Evolutionary conservation across 2,113 vertebrate genomes (phyloP).

Genomic region (Corvus moneduloides): DNA sequence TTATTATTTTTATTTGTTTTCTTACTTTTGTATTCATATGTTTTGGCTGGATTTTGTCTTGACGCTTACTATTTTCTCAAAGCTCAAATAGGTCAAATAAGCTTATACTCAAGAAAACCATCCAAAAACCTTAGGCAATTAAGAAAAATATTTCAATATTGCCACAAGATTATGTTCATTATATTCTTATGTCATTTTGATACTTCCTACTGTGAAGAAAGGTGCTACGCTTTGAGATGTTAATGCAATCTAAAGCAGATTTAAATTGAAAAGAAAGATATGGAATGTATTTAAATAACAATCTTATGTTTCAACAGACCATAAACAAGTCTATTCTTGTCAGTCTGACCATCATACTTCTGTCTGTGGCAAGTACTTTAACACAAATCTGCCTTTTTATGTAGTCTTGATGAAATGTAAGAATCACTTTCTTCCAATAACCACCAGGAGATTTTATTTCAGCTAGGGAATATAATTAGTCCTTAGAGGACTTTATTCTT

Average conservation of each 20-base stretch:
- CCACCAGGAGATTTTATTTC: not conserved
- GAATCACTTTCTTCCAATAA: not conserved
- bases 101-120: not conserved
- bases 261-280: not conserved
- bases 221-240: not conserved
- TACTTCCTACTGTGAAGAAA: not conserved
- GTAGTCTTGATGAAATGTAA: not conserved
- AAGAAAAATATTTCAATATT: not conserved
- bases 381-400: not conserved
- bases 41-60: not conserved
- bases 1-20: not conserved
- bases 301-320: not conserved
- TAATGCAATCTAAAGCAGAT: not conserved
- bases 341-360: not conserved
- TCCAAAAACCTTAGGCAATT: not conserved
- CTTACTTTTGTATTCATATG: not conserved
- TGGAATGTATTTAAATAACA: not conserved
- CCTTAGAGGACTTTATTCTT: not conserved
- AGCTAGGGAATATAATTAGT: not conserved
- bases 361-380: accelerated
- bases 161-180: not conserved
- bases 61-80: not conserved
- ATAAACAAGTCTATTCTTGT: not conserved
- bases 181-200: not conserved
- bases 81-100: not conserved